Conservation (phyloP, 2,888 invertebrate species). For the Noctuana brunneofusca region DNA sequence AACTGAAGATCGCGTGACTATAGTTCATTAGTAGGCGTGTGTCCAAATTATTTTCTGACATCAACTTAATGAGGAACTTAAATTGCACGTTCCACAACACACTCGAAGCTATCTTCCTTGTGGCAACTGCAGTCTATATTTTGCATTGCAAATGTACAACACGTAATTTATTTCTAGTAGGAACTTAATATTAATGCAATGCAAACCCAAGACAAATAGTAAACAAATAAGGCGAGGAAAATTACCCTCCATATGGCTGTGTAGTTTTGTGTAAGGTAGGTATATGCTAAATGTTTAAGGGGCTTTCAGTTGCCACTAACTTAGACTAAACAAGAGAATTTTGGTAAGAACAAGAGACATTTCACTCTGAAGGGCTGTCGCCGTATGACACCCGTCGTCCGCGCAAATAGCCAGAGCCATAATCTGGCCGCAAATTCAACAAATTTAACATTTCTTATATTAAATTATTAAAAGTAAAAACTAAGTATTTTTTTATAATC, state of each 20-base stretch:
- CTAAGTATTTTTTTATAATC: too few relatives aligned
- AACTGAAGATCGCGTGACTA: conserved; percentile 51
- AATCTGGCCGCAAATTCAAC: too few relatives aligned
- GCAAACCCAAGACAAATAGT: conserved; percentile 12
- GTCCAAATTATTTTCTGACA: conserved; percentile 57
- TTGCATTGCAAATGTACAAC: conserved; percentile 28
- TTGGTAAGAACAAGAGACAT: too few relatives aligned
- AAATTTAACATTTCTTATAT: too few relatives aligned
- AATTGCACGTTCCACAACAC: conserved; percentile 39
- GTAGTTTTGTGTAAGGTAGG: conserved; percentile 16
- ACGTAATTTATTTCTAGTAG: conserved; percentile 23
- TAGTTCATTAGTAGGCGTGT: conserved; percentile 53
- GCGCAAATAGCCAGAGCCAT: too few relatives aligned
- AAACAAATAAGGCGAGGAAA: conserved; percentile 17
- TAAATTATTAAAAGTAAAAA: too few relatives aligned
- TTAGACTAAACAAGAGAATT: too few relatives aligned
- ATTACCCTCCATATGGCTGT: conserved; percentile 1
- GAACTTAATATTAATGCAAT: conserved; percentile 18
- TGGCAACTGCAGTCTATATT: conserved; percentile 26
- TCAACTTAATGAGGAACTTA: conserved; percentile 47
- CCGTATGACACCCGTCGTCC: too few relatives aligned
- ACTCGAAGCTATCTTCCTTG: conserved; percentile 19
- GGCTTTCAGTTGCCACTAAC: too few relatives aligned
- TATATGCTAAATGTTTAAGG: too few relatives aligned
- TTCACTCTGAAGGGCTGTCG: too few relatives aligned